These are phyloP conservation scores for Ataeniobius toweri DNA, from an alignment of 2,797 vertebrate species.

Conservation along the genomic window DNA sequence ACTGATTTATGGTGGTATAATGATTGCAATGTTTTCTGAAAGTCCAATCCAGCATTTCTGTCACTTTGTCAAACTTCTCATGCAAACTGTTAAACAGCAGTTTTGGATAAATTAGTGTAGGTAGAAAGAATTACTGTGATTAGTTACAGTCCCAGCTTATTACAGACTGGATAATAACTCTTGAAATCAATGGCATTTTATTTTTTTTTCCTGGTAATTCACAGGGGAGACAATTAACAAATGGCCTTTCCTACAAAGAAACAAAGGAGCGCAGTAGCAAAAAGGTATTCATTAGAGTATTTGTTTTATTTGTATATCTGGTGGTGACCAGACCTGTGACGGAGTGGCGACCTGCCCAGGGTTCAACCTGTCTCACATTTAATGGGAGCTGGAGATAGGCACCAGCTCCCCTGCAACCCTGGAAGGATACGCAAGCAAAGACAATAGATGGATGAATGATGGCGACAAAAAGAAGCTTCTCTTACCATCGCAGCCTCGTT, in stretches of 20 bases:
- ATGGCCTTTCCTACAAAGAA: background rate
- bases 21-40: too few species aligned
- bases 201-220: conserved; percentile 10
- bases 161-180: conserved; percentile 2
- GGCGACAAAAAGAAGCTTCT: background rate
- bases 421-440: background rate
- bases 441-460: background rate
- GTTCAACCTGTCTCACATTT: background rate
- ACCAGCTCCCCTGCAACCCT: background rate
- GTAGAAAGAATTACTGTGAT: background rate
- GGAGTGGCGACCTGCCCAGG: background rate
- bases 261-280: background rate
- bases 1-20: too few species aligned
- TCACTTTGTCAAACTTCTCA: background rate
- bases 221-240: background rate
- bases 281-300: background rate
- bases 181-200: conserved; percentile 24
- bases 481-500: conserved; percentile 93
- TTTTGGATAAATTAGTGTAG: background rate
- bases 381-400: background rate
- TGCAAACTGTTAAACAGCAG: background rate
- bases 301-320: background rate
- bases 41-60: background rate
- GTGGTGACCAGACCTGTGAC: background rate
- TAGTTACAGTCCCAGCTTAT: background rate